These are phyloP conservation scores for Cynopterus sphinx DNA, from an alignment of 2,797 vertebrate genomes.

Conservation along the genomic window DNA sequence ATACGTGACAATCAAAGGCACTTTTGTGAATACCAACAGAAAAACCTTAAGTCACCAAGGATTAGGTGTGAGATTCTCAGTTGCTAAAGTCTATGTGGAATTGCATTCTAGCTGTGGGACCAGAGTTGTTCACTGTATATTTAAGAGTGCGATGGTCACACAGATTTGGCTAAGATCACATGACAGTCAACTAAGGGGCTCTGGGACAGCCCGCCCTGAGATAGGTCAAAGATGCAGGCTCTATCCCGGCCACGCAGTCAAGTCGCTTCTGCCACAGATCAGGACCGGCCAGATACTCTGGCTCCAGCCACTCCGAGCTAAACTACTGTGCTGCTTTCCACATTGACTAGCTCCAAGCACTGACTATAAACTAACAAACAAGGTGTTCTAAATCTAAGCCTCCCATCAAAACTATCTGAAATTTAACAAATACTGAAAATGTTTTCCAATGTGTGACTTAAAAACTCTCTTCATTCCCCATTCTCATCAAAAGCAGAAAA, in stretches of 20 bases:
- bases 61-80: conserved; percentile 27
- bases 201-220: neutral
- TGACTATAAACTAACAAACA: neutral
- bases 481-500: neutral
- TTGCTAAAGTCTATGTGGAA: neutral
- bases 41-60: neutral
- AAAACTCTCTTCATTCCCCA: neutral
- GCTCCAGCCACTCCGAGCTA: neutral
- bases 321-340: neutral
- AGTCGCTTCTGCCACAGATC: neutral
- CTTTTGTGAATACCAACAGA: conserved; percentile 49
- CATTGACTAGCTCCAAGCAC: neutral
- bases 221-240: neutral
- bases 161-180: neutral
- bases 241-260: neutral
- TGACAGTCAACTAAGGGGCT: neutral
- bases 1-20: conserved; percentile 37
- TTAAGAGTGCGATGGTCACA: neutral
- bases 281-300: neutral
- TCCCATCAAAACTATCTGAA: conserved; percentile 7
- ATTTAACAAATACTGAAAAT: neutral
- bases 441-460: neutral
- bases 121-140: neutral
- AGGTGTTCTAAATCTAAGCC: neutral
- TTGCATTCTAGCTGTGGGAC: neutral